Conservation (phyloP, 1,140 invertebrate genomes). For the Hyles vespertilio region DNA sequence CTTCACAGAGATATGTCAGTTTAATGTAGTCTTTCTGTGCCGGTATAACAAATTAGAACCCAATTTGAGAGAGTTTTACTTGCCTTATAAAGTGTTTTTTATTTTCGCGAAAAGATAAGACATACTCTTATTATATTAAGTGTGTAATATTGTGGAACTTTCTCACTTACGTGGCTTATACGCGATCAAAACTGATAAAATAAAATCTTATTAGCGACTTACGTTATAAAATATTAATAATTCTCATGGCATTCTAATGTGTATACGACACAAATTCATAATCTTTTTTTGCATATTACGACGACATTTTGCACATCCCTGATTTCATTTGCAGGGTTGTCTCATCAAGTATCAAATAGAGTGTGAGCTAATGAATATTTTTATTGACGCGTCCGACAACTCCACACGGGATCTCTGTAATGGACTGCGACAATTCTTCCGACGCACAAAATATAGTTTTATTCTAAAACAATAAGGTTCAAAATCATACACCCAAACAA, state of each 20-base stretch:
- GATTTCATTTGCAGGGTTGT: slow-evolving; percentile 34
- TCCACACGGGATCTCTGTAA: slow-evolving; percentile 26
- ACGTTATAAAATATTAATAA: not conserved
- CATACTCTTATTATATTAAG: too few relatives aligned
- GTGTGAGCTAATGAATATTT: slow-evolving; percentile 71
- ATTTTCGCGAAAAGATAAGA: too few relatives aligned
- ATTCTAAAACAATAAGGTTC: slow-evolving; percentile 10
- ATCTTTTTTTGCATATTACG: not conserved
- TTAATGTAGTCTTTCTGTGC: too few relatives aligned
- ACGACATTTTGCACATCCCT: slow-evolving; percentile 34
- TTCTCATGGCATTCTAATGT: too few relatives aligned
- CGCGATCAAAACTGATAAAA: not conserved
- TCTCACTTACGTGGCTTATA: too few relatives aligned
- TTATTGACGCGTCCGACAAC: slow-evolving; percentile 61
- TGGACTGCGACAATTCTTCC: slow-evolving; percentile 26
- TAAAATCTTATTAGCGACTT: not conserved
- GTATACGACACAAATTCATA: not conserved
- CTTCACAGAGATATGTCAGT: too few relatives aligned
- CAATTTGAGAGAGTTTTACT: too few relatives aligned
- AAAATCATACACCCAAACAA: not conserved
- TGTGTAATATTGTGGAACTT: too few relatives aligned
- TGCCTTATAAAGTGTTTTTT: too few relatives aligned
- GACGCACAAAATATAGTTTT: slow-evolving; percentile 20
- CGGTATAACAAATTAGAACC: too few relatives aligned
- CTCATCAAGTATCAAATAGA: slow-evolving; percentile 64